Conservation (phyloP, 2,113 vertebrate genomes). For the Ciconia stormi region DNA sequence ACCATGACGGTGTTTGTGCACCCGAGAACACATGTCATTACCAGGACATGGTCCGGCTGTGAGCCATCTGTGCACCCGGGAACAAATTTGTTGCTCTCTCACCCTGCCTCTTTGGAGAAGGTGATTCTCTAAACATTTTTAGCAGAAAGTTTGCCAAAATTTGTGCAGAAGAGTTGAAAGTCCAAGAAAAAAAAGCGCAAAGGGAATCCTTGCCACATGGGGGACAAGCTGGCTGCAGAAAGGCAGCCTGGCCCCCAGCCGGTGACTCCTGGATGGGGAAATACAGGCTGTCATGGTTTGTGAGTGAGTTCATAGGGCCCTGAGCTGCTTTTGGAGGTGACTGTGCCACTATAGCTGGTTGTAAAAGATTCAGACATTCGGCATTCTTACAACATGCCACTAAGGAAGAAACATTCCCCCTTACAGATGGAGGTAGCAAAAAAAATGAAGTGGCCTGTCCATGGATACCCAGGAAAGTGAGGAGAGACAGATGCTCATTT, state of each 20-base stretch:
- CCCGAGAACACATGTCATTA: no score
- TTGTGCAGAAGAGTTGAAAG: neutral
- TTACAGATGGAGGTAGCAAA: neutral
- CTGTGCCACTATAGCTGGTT: neutral
- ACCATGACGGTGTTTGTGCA: accelerated
- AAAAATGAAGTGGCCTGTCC: neutral
- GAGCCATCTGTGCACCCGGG: neutral
- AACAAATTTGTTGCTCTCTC: neutral
- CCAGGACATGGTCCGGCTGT: accelerated
- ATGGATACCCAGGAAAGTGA: neutral
- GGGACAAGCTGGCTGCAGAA: neutral
- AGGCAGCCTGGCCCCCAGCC: neutral
- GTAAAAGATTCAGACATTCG: neutral
- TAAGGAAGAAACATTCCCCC: neutral
- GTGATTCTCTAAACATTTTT: neutral
- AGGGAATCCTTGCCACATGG: neutral
- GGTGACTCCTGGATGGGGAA: neutral
- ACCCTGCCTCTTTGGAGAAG: neutral
- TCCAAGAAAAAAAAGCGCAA: neutral
- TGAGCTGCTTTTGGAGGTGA: neutral
- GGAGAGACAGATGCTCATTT: neutral
- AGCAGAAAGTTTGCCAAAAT: neutral
- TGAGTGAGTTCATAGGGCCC: neutral
- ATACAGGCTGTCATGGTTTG: neutral
- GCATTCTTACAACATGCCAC: neutral